Base-by-base conservation (phyloP, 2,888 invertebrate species). In the Athalia cordata region DNA sequence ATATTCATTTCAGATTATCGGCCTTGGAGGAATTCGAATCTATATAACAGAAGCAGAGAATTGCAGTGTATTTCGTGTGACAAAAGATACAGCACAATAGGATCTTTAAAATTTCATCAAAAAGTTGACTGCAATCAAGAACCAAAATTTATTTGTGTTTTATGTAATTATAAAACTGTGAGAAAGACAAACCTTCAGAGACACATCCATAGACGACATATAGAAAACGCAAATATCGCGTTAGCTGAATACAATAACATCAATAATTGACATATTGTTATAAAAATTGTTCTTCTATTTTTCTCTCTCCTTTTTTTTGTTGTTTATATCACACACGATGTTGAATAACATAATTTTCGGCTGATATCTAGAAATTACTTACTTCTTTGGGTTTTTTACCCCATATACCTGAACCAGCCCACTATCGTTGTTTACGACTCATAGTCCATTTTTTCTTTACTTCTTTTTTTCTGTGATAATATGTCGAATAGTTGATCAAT, bases 121-220 rank as follows among this genome's bases (percentile, higher is more conserved):
- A 82, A 79, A 65, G 82, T 83, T 78, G 88, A 87, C 74, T 89
- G 89, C 80, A 88, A 88, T 1, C 80, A 80, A 13, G 84, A 86
- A 62, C 85, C 86, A 5, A 84, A 83, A 75, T 85, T 84, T 65
- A 80, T 74, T 72, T 89, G 88, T 79, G 82, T 82, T 45, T 79
- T 84, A 43, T 89, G 89, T 80, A 80, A 76, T 50, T 87, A 87
- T 81, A 84, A 81, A 79, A 84, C 87, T 4, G 79, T 84, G 76
- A 79, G 87, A 59, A 87, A 84, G 79, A 84, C 86, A 7, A 84
- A 86, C 78, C 83, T 88, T 8, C 81, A 83, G 70, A 83, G 86
- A 57, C 88, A 88, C 79, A 85, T 85, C 81, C 29, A 29, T 29
- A 81, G 82, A 13, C 79, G 83, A 3, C 84, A 84, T 29, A 80